Percentiles rank a stretch among this genome's conserved stretches.
Evolutionary conservation across 2,113 vertebrate genomes (phyloP).

Genomic region (Notiomystis cincta): DNA sequence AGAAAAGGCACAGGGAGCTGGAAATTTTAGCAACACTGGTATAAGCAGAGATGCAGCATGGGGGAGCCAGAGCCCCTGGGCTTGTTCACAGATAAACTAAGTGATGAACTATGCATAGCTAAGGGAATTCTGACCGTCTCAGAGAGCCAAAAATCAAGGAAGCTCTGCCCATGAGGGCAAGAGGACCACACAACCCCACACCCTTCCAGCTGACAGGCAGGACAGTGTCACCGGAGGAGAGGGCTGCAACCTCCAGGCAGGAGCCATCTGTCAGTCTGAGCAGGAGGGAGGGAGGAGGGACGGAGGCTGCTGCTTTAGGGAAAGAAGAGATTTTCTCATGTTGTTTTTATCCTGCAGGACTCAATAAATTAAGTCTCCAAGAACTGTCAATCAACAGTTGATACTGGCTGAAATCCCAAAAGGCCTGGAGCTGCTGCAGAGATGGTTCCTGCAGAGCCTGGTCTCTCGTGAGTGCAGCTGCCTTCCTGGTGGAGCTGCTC

Average conservation of each 20-base stretch:
- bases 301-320: background rate
- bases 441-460: background rate
- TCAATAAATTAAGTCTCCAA: conserved; percentile 26
- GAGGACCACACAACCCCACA: background rate
- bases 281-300: background rate
- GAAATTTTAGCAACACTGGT: background rate
- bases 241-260: background rate
- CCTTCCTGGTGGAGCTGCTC: background rate
- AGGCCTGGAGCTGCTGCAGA: background rate
- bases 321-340: conserved; percentile 6
- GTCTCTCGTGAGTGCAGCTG: background rate
- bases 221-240: background rate
- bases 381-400: conserved; percentile 41
- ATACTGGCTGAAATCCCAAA: conserved; percentile 3
- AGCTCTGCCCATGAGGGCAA: rapidly evolving
- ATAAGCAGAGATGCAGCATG: rapidly evolving
- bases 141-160: background rate
- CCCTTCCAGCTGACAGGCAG: background rate
- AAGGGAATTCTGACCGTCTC: background rate
- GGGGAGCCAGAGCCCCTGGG: background rate
- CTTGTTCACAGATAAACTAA: background rate
- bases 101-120: background rate
- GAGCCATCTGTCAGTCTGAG: conserved; percentile 27
- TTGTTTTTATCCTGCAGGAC: conserved; percentile 24
- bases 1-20: background rate